Percentiles rank a stretch among this genome's conserved stretches.
These are phyloP conservation scores for Cotesia congregata DNA, from an alignment of 2,888 invertebrate species.

Conservation along the genomic window DNA sequence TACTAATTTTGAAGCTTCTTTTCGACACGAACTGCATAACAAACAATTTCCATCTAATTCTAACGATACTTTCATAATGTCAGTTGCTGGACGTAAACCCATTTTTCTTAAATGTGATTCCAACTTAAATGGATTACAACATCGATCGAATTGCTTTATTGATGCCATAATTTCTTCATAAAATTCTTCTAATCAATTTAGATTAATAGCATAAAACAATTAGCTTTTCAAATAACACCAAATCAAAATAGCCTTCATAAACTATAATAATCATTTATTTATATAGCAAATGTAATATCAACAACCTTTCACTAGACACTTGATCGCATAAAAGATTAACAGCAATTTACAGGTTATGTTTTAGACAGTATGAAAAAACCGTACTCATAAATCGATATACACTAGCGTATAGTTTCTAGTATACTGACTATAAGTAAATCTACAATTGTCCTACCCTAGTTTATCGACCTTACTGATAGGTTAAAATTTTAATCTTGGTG, in stretches of 20 bases:
- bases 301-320: background rate
- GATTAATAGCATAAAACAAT: conserved; percentile 15
- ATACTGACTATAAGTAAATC: background rate
- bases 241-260: no score
- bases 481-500: no score
- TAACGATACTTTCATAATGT: conserved; percentile 13
- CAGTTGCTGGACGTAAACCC: conserved; percentile 20
- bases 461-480: no score
- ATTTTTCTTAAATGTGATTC: conserved; percentile 11
- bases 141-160: conserved; percentile 26
- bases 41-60: conserved; percentile 11
- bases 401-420: conserved; percentile 15
- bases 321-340: conserved; percentile 22
- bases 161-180: conserved; percentile 16
- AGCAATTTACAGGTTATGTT: conserved; percentile 16
- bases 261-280: no score
- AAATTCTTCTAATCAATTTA: conserved; percentile 2
- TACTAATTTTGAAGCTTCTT: no score
- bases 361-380: background rate
- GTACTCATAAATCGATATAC: conserved; percentile 13
- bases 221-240: background rate
- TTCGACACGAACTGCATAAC: conserved; percentile 21
- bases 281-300: no score
- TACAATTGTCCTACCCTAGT: no score
- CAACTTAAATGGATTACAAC: conserved; percentile 21